These are phyloP conservation scores for Lates calcarifer DNA, from an alignment of 2,113 vertebrate genomes.

Conservation along the genomic window DNA sequence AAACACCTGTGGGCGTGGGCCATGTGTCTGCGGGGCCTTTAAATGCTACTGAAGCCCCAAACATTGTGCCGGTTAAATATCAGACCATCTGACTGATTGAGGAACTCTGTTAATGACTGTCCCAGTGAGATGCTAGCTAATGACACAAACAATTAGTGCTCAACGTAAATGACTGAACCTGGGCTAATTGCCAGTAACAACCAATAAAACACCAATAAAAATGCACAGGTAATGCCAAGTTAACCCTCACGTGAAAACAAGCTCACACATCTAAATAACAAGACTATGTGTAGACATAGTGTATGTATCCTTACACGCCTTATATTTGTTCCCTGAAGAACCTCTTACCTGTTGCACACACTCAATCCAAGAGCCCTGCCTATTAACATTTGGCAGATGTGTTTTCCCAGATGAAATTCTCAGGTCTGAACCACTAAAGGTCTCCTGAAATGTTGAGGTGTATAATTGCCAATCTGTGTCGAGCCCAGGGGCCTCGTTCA, in stretches of 20 bases:
- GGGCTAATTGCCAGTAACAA: conserved; percentile 44
- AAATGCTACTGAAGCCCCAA: neutral
- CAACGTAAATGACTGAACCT: conserved; percentile 66
- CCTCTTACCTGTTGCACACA: conserved; percentile 62
- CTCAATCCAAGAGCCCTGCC: conserved; percentile 26
- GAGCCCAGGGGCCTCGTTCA: conserved; percentile 65
- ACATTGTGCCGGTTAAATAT: conserved; percentile 24
- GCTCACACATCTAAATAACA: neutral
- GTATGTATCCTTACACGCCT: neutral
- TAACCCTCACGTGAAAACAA: conserved; percentile 10
- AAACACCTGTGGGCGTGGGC: neutral
- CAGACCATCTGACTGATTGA: conserved; percentile 44
- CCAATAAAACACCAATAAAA: conserved; percentile 50
- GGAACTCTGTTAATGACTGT: conserved; percentile 52
- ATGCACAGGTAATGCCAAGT: conserved; percentile 8
- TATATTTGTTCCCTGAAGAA: conserved; percentile 18
- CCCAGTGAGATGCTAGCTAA: conserved; percentile 43
- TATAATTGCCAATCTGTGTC: conserved; percentile 69
- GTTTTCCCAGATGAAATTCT: conserved; percentile 61
- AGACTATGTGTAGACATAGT: neutral
- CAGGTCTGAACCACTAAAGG: conserved; percentile 52
- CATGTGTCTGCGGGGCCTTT: neutral
- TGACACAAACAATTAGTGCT: conserved; percentile 59
- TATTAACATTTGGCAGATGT: conserved; percentile 68
- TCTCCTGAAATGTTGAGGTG: conserved; percentile 65